Conservation (phyloP, 2,797 vertebrate species). For the Florisuga fusca region DNA sequence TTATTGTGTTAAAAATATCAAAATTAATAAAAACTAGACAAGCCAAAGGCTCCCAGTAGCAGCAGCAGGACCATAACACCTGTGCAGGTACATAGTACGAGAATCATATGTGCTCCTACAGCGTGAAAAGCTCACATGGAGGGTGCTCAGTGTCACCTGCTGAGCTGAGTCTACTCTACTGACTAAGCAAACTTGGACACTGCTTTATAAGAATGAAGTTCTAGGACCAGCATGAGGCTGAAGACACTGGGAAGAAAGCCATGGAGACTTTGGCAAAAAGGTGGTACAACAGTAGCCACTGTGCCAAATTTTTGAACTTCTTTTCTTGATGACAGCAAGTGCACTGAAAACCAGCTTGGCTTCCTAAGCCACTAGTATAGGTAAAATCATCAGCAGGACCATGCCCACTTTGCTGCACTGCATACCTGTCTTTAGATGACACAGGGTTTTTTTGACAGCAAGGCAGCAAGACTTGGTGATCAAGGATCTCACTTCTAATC, state of each 20-base stretch:
- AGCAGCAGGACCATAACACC: neutral
- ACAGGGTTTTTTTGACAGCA: neutral
- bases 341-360: neutral
- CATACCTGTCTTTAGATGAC: neutral
- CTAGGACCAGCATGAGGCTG: neutral
- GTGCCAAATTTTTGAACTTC: neutral
- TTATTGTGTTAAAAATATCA: neutral
- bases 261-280: neutral
- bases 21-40: neutral
- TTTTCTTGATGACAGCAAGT: neutral
- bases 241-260: neutral
- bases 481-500: accelerated
- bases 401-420: neutral
- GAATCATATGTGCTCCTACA: neutral
- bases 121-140: accelerated
- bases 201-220: neutral
- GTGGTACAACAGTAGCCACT: neutral
- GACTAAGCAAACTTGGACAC: neutral
- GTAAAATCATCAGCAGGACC: neutral
- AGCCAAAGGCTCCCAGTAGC: neutral
- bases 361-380: neutral
- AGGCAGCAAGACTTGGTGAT: neutral
- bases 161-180: neutral
- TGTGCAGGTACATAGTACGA: neutral
- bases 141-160: neutral